Evolutionary conservation across 2,113 vertebrate species (phyloP).

Genomic region (Oryzias melastigma): DNA sequence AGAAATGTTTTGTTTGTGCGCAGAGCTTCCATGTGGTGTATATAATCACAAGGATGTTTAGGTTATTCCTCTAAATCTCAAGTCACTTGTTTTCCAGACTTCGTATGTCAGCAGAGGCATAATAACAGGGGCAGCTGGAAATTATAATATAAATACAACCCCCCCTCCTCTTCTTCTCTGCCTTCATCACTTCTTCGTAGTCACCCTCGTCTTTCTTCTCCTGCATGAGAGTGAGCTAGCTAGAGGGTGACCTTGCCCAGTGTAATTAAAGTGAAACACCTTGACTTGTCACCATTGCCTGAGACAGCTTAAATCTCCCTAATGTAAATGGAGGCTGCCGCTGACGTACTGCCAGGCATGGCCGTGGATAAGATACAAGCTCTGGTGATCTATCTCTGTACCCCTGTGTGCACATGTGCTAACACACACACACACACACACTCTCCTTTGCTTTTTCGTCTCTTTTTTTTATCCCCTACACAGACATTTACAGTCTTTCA

Average conservation of each 20-base stretch:
- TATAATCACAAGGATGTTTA: constrained; percentile 33
- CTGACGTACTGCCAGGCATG: constrained; percentile 75
- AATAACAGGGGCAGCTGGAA: constrained; percentile 46
- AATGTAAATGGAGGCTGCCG: constrained; percentile 80
- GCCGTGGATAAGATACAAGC: constrained; percentile 77
- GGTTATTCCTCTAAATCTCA: constrained; percentile 30
- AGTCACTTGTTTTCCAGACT: constrained; percentile 13
- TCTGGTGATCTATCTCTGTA: constrained; percentile 80
- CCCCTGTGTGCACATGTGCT: constrained; percentile 18
- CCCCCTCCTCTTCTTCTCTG: constrained; percentile 7
- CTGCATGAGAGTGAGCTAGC: constrained; percentile 64
- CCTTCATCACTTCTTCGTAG: constrained; percentile 25
- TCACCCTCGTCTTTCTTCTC: constrained; percentile 51
- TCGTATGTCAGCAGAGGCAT: constrained; percentile 31
- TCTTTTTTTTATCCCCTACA: constrained; percentile 9
- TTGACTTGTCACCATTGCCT: constrained; percentile 83
- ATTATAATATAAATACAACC: constrained; percentile 68
- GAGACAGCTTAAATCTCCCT: constrained; percentile 85
- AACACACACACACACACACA: constrained; percentile 25
- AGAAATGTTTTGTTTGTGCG: constrained; percentile 35
- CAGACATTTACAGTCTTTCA: constrained; percentile 15
- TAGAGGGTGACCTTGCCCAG: constrained; percentile 80
- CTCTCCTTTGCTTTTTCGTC: constrained; percentile 12
- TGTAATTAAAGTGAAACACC: constrained; percentile 87
- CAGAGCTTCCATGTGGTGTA: constrained; percentile 15